Conservation (phyloP, 2,888 invertebrate species). For the Drosophila meridionalis region DNA sequence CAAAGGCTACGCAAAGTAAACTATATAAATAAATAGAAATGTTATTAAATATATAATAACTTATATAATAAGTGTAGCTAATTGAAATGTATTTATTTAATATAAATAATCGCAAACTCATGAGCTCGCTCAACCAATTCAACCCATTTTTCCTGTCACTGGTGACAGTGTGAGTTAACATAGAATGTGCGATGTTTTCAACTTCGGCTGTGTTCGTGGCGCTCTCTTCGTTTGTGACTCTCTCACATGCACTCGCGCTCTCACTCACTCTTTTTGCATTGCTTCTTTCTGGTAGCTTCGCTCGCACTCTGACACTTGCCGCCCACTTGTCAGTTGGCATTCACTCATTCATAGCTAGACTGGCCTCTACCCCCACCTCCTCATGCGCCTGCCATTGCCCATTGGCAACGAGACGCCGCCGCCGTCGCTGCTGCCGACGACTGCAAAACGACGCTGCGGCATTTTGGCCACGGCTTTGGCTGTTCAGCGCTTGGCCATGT, state of each 20-base stretch:
- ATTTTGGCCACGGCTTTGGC: conserved; percentile 70
- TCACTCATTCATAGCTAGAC: conserved; percentile 78
- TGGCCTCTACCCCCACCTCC: conserved; percentile 5
- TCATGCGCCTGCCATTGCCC: conserved; percentile 43
- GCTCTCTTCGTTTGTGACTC: conserved; percentile 15
- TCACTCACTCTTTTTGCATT: conserved; percentile 10
- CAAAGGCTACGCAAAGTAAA: not conserved
- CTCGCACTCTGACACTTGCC: conserved; percentile 50
- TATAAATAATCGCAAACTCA: not conserved
- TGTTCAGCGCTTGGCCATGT: conserved; percentile 69
- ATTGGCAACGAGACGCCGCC: conserved; percentile 61
- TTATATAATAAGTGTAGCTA: not conserved
- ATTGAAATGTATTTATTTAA: not conserved
- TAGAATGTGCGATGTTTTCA: conserved; percentile 57
- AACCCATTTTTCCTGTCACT: not conserved
- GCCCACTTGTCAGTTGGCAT: conserved; percentile 76
- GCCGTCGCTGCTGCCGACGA: conserved; percentile 47
- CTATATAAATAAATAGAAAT: not conserved
- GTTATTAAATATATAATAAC: not conserved
- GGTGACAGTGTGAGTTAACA: conserved; percentile 35
- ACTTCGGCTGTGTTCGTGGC: conserved; percentile 40
- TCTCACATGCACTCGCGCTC: conserved; percentile 16
- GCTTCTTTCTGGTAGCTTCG: conserved; percentile 21
- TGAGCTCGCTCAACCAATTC: not conserved
- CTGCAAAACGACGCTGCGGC: conserved; percentile 72